Percentiles rank a stretch among this genome's conserved stretches.
Conservation (phyloP, 2,888 invertebrate genomes). For the Spodoptera exigua region DNA sequence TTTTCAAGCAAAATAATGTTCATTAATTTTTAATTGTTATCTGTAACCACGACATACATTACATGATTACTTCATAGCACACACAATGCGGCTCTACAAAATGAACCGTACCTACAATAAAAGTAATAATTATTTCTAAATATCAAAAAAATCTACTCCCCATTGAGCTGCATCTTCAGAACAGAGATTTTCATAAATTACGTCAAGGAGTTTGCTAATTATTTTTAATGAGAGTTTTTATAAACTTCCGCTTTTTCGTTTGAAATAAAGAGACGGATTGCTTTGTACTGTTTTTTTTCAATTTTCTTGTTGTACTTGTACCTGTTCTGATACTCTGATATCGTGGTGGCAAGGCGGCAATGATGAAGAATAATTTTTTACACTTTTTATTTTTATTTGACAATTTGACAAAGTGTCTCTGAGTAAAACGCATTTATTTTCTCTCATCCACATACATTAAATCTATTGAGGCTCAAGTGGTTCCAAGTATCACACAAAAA, state of each 20-base stretch:
- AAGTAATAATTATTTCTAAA: neutral
- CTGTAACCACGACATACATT: too few relatives aligned
- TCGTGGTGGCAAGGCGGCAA: neutral
- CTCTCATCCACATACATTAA: neutral
- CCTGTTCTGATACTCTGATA: neutral
- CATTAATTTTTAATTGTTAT: too few relatives aligned
- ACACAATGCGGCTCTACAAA: too few relatives aligned
- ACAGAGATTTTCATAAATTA: slow-evolving; percentile 25
- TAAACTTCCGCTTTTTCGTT: slow-evolving; percentile 24
- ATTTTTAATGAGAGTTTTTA: slow-evolving; percentile 30
- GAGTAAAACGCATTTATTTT: neutral
- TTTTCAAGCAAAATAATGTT: too few relatives aligned
- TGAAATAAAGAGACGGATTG: slow-evolving; percentile 12
- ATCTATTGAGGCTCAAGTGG: neutral
- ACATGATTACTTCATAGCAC: too few relatives aligned
- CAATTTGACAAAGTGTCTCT: too few relatives aligned
- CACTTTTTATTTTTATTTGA: too few relatives aligned
- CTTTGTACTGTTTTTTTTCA: neutral
- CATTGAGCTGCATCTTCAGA: slow-evolving; percentile 11
- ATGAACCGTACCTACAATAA: too few relatives aligned
- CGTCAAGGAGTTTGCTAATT: slow-evolving; percentile 39
- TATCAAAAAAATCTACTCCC: neutral
- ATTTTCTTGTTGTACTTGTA: neutral
- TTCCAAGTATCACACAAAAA: slow-evolving; percentile 37
- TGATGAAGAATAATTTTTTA: too few relatives aligned